Percentiles rank a stretch among this genome's conserved stretches.
phyloP scores from a whole-genome alignment of 2,888 invertebrate genomes.

The Heliconius cydno region DNA sequence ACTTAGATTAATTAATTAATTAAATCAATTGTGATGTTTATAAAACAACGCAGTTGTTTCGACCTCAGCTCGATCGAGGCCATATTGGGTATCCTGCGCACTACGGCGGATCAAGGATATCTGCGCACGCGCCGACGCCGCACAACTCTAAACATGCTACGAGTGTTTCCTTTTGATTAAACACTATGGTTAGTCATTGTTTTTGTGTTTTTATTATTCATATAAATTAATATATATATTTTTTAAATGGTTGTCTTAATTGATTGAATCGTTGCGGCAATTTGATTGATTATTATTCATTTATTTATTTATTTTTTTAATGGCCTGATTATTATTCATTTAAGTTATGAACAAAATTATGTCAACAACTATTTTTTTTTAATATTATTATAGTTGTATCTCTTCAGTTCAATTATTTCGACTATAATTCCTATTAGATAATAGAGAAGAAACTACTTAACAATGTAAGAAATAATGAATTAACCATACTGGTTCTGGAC shows the following conservation, averaged over 20 bases:
- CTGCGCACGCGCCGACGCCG: conserved; percentile 39
- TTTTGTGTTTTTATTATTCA: neutral
- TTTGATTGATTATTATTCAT: too few species aligned
- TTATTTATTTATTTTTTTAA: too few species aligned
- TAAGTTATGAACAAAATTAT: too few species aligned
- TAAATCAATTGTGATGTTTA: conserved; percentile 2
- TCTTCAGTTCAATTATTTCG: neutral
- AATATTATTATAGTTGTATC: too few species aligned
- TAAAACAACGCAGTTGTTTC: conserved; percentile 26
- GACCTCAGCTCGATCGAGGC: conserved; percentile 35
- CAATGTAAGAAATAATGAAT: too few species aligned
- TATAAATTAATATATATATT: neutral
- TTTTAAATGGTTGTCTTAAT: neutral
- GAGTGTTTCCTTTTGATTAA: conserved; percentile 2
- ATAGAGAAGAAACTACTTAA: too few species aligned
- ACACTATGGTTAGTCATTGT: neutral
- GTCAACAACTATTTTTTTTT: too few species aligned
- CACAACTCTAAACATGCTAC: conserved; percentile 9
- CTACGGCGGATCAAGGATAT: conserved; percentile 36
- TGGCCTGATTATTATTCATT: too few species aligned
- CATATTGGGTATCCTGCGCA: conserved; percentile 35
- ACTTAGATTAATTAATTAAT: conserved; percentile 1
- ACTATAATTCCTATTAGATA: too few species aligned
- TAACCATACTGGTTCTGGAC: too few species aligned
- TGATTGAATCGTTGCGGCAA: neutral